Evolutionary conservation across 1,140 invertebrate species (phyloP).

Genomic region (Euschistus heros): DNA sequence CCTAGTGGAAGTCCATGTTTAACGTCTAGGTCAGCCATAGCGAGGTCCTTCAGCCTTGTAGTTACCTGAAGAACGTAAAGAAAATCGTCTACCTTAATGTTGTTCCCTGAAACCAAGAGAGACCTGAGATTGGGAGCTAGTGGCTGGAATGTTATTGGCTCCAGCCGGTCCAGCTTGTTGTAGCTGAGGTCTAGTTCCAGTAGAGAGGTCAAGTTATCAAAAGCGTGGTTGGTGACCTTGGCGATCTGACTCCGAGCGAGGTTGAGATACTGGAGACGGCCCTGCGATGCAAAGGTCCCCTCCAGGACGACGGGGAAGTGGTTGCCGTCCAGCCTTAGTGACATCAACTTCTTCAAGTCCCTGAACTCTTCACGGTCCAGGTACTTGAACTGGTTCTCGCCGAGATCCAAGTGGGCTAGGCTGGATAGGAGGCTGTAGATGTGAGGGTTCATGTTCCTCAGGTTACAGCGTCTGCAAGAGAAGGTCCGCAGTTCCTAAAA

Average conservation of each 20-base stretch:
- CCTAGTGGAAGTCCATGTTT: constrained; percentile 37
- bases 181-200: constrained; percentile 57
- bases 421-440: constrained; percentile 60
- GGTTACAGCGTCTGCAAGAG: constrained; percentile 53
- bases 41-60: constrained; percentile 43
- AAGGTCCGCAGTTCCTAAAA: constrained; percentile 52
- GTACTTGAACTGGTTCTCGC: constrained; percentile 66
- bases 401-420: constrained; percentile 58
- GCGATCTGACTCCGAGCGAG: constrained; percentile 60
- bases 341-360: constrained; percentile 53
- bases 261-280: constrained; percentile 38
- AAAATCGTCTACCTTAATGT: constrained; percentile 36
- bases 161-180: constrained; percentile 57
- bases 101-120: constrained; percentile 57
- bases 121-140: constrained; percentile 46
- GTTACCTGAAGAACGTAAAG: constrained; percentile 44
- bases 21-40: constrained; percentile 46
- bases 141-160: constrained; percentile 46
- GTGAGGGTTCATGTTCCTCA: constrained; percentile 61
- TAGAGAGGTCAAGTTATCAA: constrained; percentile 53
- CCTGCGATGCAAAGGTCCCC: constrained; percentile 50
- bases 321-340: constrained; percentile 62
- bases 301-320: constrained; percentile 61
- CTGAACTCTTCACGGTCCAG: constrained; percentile 60
- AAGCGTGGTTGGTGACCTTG: constrained; percentile 55